Conservation (phyloP, 2,888 invertebrate genomes). For the Amblyteles armatorius region DNA sequence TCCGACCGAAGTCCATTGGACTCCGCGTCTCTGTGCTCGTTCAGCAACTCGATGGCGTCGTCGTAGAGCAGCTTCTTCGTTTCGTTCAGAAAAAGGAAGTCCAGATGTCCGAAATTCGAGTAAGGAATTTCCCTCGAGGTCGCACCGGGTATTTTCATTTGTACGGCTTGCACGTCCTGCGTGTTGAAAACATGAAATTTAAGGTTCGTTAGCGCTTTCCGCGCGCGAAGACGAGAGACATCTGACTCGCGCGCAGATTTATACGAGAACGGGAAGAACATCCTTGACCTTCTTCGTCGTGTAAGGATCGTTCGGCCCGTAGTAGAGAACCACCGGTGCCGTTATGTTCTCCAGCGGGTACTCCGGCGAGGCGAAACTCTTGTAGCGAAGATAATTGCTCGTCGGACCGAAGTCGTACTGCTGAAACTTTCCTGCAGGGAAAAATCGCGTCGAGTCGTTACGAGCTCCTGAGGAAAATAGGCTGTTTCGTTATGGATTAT, state of each 20-base stretch:
- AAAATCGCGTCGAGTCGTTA: constrained; percentile 24
- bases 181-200: constrained; percentile 20
- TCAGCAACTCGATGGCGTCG: constrained; percentile 62
- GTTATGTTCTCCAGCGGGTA: constrained; percentile 78
- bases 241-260: constrained; percentile 2
- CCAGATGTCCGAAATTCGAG: constrained; percentile 72
- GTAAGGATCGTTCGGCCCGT: constrained; percentile 67
- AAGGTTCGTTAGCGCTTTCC: not conserved
- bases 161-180: constrained; percentile 71
- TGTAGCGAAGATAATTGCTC: constrained; percentile 71
- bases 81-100: constrained; percentile 70
- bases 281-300: constrained; percentile 72
- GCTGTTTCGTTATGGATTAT: not conserved
- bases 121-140: constrained; percentile 66
- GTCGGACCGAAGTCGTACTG: constrained; percentile 73
- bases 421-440: constrained; percentile 71
- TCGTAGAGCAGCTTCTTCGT: constrained; percentile 68
- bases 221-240: constrained; percentile 3
- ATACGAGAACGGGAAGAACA: constrained; percentile 24
- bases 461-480: not conserved
- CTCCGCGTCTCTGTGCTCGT: constrained; percentile 44
- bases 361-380: constrained; percentile 75
- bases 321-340: constrained; percentile 78
- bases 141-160: constrained; percentile 66
- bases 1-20: constrained; percentile 39